Evolutionary conservation across 2,113 vertebrate genomes (phyloP), one percentile per base, ranked within the genome.

Genomic region (Microtus oregoni): DNA sequence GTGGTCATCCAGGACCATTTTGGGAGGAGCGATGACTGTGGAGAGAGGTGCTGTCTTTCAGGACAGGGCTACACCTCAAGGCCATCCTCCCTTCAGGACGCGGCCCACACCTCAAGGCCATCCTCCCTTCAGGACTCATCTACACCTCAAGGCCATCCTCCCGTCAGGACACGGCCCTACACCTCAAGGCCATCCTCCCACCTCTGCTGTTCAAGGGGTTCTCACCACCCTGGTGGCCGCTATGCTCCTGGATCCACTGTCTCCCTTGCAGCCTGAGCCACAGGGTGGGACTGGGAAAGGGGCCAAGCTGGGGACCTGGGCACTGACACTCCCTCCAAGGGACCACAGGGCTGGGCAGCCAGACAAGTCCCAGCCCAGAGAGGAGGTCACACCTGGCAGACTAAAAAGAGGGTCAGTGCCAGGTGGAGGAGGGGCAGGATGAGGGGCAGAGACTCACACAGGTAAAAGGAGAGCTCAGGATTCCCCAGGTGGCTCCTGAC

Each of bases 401-500:
- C 91, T 55, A n/a, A 63, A 76, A 26, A 41, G 32, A 65, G 73
- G 24, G 35, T 19, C 4, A 0, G 35, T 73, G 70, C 63, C 44
- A 35, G 67, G 41, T 3, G 8, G 10, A 22, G 30, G 10, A 7
- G 14, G 44, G 55, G 68, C 50, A 28, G 50, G 73, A 9, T 19
- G 24, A 30, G n/a, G 47, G 30, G 13, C 63, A 68, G 67, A 68
- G 35, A 99, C 99, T 99, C 97, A 99, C 99, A 99, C 73, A 99
- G 96, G 98, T 99, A 99, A 97, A 99, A 99, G 1, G 98, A 95
- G 82, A 99, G 97, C 41, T 98, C 96, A 2, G 99, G 98, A 88
- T 99, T 98, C 28, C 98, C 98, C 96, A 99, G 98, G 95, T 99
- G 99, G 96, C 97, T 98, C 97, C 97, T 98, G 82, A 99, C 99